Base-by-base conservation (phyloP, 2,113 vertebrate species). In the Oenanthe oenanthe region DNA sequence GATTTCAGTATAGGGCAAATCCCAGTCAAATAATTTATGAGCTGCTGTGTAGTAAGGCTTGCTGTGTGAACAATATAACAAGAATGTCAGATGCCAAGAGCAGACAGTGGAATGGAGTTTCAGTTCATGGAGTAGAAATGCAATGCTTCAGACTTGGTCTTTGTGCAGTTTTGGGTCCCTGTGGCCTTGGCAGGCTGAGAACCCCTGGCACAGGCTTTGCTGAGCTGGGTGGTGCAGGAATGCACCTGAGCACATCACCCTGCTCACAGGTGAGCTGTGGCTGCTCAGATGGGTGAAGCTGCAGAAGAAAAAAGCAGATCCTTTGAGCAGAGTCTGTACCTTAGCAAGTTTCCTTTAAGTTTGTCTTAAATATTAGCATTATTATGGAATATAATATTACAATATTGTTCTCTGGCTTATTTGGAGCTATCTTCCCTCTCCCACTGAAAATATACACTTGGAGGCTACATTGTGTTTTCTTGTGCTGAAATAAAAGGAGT, bases 401-500 rank as follows among this genome's bases (percentile, higher is more conserved):
- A 67, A 1, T 73, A 72, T 61, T 92, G 28, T 85, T 95, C 43
- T 85, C 42, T 85, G 63, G 13, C 40, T 94, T 53, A 20, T 66
- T 75, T 87, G 50, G 63, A 76, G 36, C 81, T 38, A 70, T 73
- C 19, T 40, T 63, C 31, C 10, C 16, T 86, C 50, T 92, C 31
- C 40, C 53, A 50, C 32, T 62, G 75, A 83, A 91, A 96, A 91
- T 53, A 79, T 13, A 63, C 58, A 51, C 50, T 91, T 84, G 74
- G 66, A 51, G 45, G 16, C 40, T 95, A 65, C 77, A 48, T 71
- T 89, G 51, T 95, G n/a, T 95, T 95, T 96, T 94, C 82, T 38
- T 71, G 54, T 88, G 71, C 67, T 79, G 79, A 93, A 97, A 95
- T 89, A 94, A 96, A 94, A 87, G 50, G 43, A 94, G 68, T 91